Evolutionary conservation across 1,140 invertebrate genomes (phyloP).

Genomic region (Zaprionus capensis): DNA sequence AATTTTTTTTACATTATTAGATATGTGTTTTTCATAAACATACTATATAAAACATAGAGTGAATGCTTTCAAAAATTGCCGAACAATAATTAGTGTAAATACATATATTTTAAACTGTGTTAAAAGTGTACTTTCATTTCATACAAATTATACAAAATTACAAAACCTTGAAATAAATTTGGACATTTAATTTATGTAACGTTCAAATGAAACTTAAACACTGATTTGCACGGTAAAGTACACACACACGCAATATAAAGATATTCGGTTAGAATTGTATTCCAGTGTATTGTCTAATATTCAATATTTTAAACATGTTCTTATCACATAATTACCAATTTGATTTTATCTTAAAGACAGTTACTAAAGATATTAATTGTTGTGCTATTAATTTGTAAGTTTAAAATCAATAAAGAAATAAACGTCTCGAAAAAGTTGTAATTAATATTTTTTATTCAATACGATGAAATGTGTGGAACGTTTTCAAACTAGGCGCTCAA

Average conservation of each 20-base stretch:
- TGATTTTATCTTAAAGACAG: slow-evolving; percentile 48
- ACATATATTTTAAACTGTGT: slow-evolving; percentile 49
- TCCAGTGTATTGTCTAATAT: slow-evolving; percentile 29
- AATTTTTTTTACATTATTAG: slow-evolving; percentile 36
- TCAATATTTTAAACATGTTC: slow-evolving; percentile 26
- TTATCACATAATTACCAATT: slow-evolving; percentile 36
- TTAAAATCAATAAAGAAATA: slow-evolving; percentile 48
- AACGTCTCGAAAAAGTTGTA: slow-evolving; percentile 1
- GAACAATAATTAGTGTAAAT: slow-evolving; percentile 67
- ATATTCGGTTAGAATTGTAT: slow-evolving; percentile 33
- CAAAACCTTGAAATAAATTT: slow-evolving; percentile 8
- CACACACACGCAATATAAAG: slow-evolving; percentile 14
- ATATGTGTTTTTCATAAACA: slow-evolving; percentile 17
- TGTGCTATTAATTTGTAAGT: slow-evolving; percentile 73
- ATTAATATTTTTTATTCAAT: not conserved
- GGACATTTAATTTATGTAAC: slow-evolving; percentile 20
- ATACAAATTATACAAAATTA: slow-evolving; percentile 17
- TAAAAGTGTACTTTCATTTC: slow-evolving; percentile 30
- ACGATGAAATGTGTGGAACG: not conserved
- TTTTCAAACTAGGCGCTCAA: not conserved
- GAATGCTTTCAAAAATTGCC: slow-evolving; percentile 48
- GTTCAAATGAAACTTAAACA: not conserved
- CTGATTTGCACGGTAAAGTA: slow-evolving; percentile 22
- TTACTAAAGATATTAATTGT: slow-evolving; percentile 67
- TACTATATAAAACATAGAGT: slow-evolving; percentile 22